These are phyloP conservation scores for Capromys pilorides DNA, from an alignment of 2,797 vertebrate species.

Conservation along the genomic window DNA sequence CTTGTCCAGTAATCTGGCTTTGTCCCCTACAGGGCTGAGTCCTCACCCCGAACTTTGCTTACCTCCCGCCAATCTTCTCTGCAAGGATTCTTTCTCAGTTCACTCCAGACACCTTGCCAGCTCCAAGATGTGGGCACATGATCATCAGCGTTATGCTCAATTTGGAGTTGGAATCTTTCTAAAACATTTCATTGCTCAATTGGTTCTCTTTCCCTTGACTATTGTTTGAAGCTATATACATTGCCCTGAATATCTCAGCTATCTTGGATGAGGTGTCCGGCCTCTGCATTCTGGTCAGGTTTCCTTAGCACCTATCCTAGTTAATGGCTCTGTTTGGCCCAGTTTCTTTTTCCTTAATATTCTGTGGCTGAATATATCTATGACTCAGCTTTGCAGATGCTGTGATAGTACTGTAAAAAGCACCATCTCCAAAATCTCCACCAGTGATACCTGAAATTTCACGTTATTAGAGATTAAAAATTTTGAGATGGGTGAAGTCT, in stretches of 20 bases:
- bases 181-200: conserved; percentile 41
- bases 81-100: neutral
- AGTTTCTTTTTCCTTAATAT: conserved; percentile 5
- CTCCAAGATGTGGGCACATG: neutral
- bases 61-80: neutral
- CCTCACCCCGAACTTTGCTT: neutral
- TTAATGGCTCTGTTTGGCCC: conserved; percentile 34
- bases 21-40: neutral
- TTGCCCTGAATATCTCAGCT: neutral
- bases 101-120: neutral
- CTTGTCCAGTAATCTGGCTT: conserved; percentile 8
- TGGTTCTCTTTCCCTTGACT: neutral
- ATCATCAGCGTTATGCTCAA: conserved; percentile 1
- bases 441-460: conserved; percentile 16
- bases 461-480: neutral
- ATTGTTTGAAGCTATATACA: neutral
- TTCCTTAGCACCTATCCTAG: neutral
- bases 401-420: neutral
- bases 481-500: conserved; percentile 30
- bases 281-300: conserved; percentile 10
- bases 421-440: neutral
- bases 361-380: conserved; percentile 10
- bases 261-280: neutral
- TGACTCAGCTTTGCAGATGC: conserved; percentile 46
- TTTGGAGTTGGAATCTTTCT: neutral